Conservation (phyloP, 2,113 vertebrate species). For the Engystomops pustulosus region DNA sequence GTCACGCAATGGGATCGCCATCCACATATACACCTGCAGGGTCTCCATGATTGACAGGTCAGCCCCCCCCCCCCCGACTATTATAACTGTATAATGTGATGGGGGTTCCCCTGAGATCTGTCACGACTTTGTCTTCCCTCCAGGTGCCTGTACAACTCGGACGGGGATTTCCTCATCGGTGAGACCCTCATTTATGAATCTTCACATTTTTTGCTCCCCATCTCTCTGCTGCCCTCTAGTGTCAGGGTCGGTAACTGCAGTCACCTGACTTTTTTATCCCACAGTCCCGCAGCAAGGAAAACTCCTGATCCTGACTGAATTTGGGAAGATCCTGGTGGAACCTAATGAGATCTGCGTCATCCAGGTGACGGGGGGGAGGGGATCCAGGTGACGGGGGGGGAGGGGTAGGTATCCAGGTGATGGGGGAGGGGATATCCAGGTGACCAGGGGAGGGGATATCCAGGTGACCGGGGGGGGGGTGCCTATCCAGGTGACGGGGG, state of each 20-base stretch:
- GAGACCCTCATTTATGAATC: too few relatives aligned
- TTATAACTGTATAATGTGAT: too few relatives aligned
- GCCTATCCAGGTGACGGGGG: conserved; percentile 95
- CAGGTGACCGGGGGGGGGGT: too few relatives aligned
- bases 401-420: too few relatives aligned
- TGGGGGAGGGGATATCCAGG: too few relatives aligned
- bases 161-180: conserved; percentile 97
- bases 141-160: conserved; percentile 94
- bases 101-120: too few relatives aligned
- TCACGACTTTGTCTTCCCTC: conserved; percentile 49
- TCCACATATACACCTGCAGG: conserved; percentile 92
- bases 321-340: conserved; percentile 94
- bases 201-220: conserved; percentile 34
- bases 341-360: conserved; percentile 96
- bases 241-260: background rate
- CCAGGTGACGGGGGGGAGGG: too few relatives aligned
- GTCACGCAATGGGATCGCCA: conserved; percentile 84
- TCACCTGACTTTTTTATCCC: conserved; percentile 30
- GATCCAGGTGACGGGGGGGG: too few relatives aligned
- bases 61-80: too few relatives aligned
- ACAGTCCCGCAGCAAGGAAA: conserved; percentile 94
- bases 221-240: background rate
- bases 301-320: conserved; percentile 92
- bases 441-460: too few relatives aligned
- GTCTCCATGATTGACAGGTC: conserved; percentile 90